Evolutionary conservation across 2,888 invertebrate species (phyloP).

Genomic region (Anticlea derivata): DNA sequence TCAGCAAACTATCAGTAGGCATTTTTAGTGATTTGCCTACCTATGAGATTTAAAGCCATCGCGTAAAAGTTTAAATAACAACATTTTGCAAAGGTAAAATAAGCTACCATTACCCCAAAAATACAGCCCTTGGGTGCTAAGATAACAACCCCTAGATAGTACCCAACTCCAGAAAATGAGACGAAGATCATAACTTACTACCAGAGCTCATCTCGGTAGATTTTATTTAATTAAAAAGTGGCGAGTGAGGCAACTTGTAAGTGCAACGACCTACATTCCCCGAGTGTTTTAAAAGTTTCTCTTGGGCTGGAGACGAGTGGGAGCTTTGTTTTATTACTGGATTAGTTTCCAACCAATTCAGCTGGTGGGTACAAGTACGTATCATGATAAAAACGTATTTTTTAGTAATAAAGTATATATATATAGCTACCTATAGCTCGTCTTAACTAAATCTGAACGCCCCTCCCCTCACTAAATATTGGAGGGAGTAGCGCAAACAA

Average conservation of each 20-base stretch:
- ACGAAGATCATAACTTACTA: constrained; percentile 9
- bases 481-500: too few species aligned
- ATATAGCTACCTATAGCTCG: too few species aligned
- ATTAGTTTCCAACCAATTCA: constrained; percentile 4
- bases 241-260: constrained; percentile 18
- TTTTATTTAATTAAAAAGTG: constrained; percentile 24
- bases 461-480: too few species aligned
- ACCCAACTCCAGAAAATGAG: constrained; percentile 8
- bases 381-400: too few species aligned
- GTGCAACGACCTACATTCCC: constrained; percentile 24
- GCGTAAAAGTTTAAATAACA: too few species aligned
- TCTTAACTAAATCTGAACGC: too few species aligned
- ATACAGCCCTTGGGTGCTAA: background rate
- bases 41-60: too few species aligned
- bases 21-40: too few species aligned
- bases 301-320: constrained; percentile 4
- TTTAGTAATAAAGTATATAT: too few species aligned
- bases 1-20: too few species aligned
- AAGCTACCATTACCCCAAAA: background rate
- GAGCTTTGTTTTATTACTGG: constrained; percentile 14
- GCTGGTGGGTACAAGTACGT: background rate
- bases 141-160: background rate
- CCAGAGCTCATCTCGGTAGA: constrained; percentile 10
- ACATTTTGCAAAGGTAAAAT: background rate
- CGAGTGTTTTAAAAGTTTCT: constrained; percentile 22